Evolutionary conservation across 2,888 invertebrate genomes (phyloP), one percentile per base, ranked within the genome.

Genomic region (Didymodactylos carnosus): DNA sequence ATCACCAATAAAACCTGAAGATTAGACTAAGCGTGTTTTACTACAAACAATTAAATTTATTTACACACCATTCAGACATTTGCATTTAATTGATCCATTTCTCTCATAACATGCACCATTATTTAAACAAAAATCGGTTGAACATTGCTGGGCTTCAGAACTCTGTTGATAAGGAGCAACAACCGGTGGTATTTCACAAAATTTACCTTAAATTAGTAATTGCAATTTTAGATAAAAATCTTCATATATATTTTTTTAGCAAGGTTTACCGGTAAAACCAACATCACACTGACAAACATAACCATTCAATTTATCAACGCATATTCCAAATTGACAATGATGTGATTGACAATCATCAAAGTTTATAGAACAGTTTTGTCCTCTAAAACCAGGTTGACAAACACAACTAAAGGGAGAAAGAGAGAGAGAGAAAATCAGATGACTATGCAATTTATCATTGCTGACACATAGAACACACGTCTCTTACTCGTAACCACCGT

Each of bases 401-500:
- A 41, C 53, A 35, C 73, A 73, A 35, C 39, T 71, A n/a, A 46
- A 71, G 27, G 13, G 10, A 19, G n/a, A n/a, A n/a, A n/a, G n/a
- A n/a, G n/a, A n/a, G n/a, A n/a, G n/a, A n/a, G n/a, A n/a, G n/a
- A n/a, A n/a, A n/a, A 69, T n/a, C n/a, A 4, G 19, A 53, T 2
- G 11, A 8, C 3, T 6, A 29, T 10, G 27, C 8, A 23, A 29
- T 25, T 27, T 14, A 14, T 62, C 13, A 29, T 23, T 29, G 25
- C 8, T 14, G 14, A 27, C 11, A 13, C 23, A 53, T 53, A 25
- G 27, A 27, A 23, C 10, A 8, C 4, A 23, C n/a, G n/a, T 23
- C 10, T 69, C 75, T 74, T 77, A 82, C 82, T 79, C 80, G 78
- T 82, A 83, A 72, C 81, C 81, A n/a, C n/a, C n/a, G 23, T 77